Conservation (phyloP, 2,113 vertebrate genomes). For the Pygoscelis adeliae region DNA sequence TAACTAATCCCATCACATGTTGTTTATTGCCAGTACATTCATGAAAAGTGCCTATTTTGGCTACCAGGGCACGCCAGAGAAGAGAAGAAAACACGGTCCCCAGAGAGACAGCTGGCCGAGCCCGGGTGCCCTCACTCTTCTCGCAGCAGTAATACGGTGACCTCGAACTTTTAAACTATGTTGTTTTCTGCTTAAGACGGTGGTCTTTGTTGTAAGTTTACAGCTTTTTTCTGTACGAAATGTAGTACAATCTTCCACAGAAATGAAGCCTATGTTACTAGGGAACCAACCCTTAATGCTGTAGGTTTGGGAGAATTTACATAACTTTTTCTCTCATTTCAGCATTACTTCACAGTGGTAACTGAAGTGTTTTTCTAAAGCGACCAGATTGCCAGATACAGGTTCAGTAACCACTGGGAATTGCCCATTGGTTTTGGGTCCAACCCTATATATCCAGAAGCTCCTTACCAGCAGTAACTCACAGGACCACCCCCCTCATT, state of each 20-base stretch:
- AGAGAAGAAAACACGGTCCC: not conserved
- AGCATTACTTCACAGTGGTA: not conserved
- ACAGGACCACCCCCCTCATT: not conserved
- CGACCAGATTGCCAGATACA: not conserved
- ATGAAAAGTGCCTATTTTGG: not conserved
- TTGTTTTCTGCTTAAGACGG: not conserved
- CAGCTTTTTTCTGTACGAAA: not conserved
- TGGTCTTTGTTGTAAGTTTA: not conserved
- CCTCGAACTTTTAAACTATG: not conserved
- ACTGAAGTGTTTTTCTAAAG: not conserved
- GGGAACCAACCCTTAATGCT: not conserved
- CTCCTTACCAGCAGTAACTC: not conserved
- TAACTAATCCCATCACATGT: not conserved
- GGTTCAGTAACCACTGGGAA: not conserved
- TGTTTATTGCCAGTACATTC: not conserved
- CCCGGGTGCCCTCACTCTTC: not conserved
- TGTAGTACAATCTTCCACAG: not conserved
- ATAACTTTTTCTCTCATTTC: not conserved
- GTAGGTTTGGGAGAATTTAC: not conserved
- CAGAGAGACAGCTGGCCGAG: accelerated
- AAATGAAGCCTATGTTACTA: not conserved
- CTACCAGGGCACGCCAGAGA: not conserved
- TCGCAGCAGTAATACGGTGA: not conserved
- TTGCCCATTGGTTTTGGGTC: not conserved
- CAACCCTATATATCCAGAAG: not conserved